Conservation (phyloP, 2,113 vertebrate species). For the Gasterosteus nipponicus region DNA sequence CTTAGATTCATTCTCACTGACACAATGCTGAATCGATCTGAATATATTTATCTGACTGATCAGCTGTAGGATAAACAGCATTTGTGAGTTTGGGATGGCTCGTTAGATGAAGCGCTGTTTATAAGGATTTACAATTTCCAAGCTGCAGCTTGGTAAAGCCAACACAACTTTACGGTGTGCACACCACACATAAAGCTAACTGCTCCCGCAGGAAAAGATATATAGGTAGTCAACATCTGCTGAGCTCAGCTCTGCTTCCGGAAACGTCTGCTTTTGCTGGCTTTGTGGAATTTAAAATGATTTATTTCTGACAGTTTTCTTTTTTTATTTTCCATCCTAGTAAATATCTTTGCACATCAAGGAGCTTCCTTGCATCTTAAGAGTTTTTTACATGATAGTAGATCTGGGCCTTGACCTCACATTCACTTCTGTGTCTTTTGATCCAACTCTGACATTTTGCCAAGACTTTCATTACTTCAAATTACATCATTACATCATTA, state of each 20-base stretch:
- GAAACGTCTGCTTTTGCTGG: constrained; percentile 24
- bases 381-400: constrained; percentile 32
- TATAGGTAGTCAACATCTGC: constrained; percentile 29
- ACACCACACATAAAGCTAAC: constrained; percentile 1
- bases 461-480: constrained; percentile 42
- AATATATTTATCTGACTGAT: background rate
- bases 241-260: constrained; percentile 23
- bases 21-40: background rate
- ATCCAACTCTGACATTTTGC: constrained; percentile 57
- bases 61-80: background rate
- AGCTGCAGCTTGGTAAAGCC: background rate
- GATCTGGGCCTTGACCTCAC: constrained; percentile 56
- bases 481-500: background rate
- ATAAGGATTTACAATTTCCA: background rate
- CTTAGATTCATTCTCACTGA: background rate
- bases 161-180: constrained; percentile 9
- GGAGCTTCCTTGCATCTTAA: background rate
- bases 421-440: constrained; percentile 64
- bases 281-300: constrained; percentile 27
- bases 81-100: background rate
- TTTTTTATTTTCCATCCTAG: constrained; percentile 26
- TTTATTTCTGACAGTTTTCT: constrained; percentile 33
- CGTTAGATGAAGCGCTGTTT: background rate
- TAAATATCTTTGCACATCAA: constrained; percentile 18
- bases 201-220: constrained; percentile 9